Evolutionary conservation across 1,140 invertebrate species (phyloP).

Genomic region (Ostrea edulis): DNA sequence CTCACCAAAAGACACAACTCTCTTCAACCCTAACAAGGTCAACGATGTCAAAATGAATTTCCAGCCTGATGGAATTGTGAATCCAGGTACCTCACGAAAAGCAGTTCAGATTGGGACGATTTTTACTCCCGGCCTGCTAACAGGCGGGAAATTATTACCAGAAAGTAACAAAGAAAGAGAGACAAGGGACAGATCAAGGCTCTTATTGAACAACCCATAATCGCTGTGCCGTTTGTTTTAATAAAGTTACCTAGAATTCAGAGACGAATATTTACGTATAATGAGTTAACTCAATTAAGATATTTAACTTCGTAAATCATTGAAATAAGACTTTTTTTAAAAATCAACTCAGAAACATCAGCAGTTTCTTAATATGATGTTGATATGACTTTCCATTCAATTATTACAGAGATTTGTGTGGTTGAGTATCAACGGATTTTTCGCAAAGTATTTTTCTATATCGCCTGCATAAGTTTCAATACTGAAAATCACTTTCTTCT

Average conservation of each 20-base stretch:
- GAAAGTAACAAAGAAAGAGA: background rate
- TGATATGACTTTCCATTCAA: too few relatives aligned
- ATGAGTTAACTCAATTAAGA: too few relatives aligned
- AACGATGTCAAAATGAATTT: conserved; percentile 37
- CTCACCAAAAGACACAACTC: background rate
- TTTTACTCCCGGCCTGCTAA: conserved; percentile 37
- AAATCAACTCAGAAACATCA: background rate
- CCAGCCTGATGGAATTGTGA: background rate
- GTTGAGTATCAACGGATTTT: too few relatives aligned
- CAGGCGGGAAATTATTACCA: background rate
- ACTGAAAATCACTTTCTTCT: too few relatives aligned
- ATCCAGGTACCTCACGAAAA: background rate
- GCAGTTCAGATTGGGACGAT: background rate
- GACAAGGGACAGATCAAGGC: background rate
- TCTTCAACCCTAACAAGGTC: conserved; percentile 43
- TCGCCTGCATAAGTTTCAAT: too few relatives aligned
- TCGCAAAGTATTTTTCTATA: too few relatives aligned
- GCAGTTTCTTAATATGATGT: background rate
- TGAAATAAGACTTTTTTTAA: too few relatives aligned
- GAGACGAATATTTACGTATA: too few relatives aligned
- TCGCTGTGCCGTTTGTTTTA: background rate
- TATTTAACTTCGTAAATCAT: too few relatives aligned
- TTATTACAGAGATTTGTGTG: too few relatives aligned
- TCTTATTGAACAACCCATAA: background rate
- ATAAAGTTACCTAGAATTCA: background rate